A percentile compares a stretch with the other conserved stretches of the same genome.
These are phyloP conservation scores for Melangyna quadrimaculata DNA, from an alignment of 2,888 invertebrate genomes.

Conservation along the genomic window DNA sequence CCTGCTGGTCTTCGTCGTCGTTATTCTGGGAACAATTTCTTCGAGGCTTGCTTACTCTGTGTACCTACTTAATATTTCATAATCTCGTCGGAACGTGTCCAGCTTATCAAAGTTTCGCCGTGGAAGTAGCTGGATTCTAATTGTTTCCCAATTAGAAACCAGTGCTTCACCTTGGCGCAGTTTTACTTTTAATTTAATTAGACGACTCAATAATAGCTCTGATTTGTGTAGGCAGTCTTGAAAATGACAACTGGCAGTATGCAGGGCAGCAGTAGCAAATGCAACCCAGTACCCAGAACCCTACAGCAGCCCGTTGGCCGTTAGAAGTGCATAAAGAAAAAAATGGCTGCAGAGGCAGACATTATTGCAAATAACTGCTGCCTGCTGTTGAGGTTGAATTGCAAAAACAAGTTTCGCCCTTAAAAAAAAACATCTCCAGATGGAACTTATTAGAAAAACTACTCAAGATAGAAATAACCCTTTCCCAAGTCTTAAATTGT, in stretches of 20 bases:
- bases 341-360: constrained; percentile 54
- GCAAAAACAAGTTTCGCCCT: constrained; percentile 61
- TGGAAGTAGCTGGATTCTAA: not conserved
- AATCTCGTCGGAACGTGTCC: not conserved
- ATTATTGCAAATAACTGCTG: constrained; percentile 1
- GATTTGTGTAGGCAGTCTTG: not conserved
- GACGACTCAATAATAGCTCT: constrained; percentile 3
- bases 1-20: not conserved
- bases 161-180: constrained; percentile 22
- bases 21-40: not conserved
- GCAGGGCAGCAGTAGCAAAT: not conserved
- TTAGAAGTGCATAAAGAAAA: constrained; percentile 22
- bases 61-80: not conserved
- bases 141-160: constrained; percentile 25
- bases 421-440: constrained; percentile 22
- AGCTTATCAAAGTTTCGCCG: not conserved
- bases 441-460: constrained; percentile 25
- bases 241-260: not conserved
- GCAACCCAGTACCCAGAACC: constrained; percentile 4
- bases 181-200: constrained; percentile 65
- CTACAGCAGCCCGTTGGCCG: not conserved
- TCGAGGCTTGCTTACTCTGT: not conserved
- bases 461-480: not conserved
- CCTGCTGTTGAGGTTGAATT: constrained; percentile 19
- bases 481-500: not conserved